Base-by-base conservation (phyloP, 2,888 invertebrate species). In the Hyppa rectilinea region DNA sequence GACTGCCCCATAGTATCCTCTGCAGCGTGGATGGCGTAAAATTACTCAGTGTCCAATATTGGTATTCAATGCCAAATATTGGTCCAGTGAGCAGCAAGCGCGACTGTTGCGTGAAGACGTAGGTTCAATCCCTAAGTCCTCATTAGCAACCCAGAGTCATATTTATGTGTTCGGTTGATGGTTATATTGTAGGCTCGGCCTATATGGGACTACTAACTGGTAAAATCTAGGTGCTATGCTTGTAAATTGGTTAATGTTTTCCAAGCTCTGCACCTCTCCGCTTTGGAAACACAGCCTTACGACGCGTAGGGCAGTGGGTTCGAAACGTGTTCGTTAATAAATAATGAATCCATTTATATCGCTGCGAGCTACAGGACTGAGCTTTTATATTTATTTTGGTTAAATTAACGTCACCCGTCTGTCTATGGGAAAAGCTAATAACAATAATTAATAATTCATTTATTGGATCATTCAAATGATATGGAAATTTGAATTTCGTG, bases 251-350 rank as follows among this genome's bases (percentile, higher is more conserved):
- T 56, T 23, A 34, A 17, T 17, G 4, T n/a, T 4, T 34, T 17
- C 9, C 20, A 26, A 45, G 17, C 17, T 65, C 29, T 60, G 14
- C 7, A 43, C 10, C 2, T n/a, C n/a, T 36, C n/a, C n/a, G 20
- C 29, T 38, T 7, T 47, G 31, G 7, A 69, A 14, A 53, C 23
- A 17, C 45, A 56, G 14, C 45, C 38, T 47, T 29, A 50, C 12
- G 53, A 52, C 17, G 38, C 23, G 47, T 56, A 20, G 26, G 36
- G 29, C 45, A 63, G 14, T n/a, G 17, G 49, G 7, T 59, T 66
- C 34, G 10, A 47, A 50, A 47, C 62, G 29, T 43, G 34, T 47
- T 45, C 49, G 50, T 78, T 63, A 66, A 78, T 78, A 77, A 67
- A 3, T 66, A 67, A 77, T 78, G 66, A 40, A 40, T 36, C 60